Percentiles rank a stretch among this genome's conserved stretches.
phyloP scores from a whole-genome alignment of 2,888 invertebrate genomes.

The Polymixis flavicincta region DNA sequence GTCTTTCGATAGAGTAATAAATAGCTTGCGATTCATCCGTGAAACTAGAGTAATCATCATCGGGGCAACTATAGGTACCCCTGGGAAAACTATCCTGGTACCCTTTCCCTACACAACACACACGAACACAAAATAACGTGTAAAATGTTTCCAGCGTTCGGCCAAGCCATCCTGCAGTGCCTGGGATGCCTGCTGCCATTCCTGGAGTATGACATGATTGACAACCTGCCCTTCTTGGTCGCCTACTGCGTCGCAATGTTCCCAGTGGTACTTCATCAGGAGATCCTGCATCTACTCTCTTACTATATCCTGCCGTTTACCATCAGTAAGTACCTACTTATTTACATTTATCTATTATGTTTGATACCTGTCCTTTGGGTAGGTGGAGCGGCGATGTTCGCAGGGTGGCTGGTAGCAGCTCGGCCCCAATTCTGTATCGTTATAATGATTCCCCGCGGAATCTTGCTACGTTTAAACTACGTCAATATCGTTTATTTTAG shows the following conservation, averaged over 20 bases:
- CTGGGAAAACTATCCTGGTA: too few relatives aligned
- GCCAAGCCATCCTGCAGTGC: conserved; percentile 97
- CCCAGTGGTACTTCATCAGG: conserved; percentile 97
- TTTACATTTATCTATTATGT: background rate
- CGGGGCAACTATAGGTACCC: too few relatives aligned
- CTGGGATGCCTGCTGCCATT: conserved; percentile 98
- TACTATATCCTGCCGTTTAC: conserved; percentile 99
- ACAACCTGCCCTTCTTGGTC: conserved; percentile 98
- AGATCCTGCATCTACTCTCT: conserved; percentile 98
- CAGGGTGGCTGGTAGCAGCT: background rate
- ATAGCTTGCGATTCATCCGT: too few relatives aligned
- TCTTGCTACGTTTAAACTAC: too few relatives aligned
- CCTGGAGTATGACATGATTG: conserved; percentile 98
- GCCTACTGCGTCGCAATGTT: conserved; percentile 98
- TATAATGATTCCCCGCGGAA: too few relatives aligned
- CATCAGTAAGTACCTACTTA: conserved; percentile 92
- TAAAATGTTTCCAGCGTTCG: conserved; percentile 93
- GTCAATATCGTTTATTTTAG: too few relatives aligned
- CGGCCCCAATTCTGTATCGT: too few relatives aligned
- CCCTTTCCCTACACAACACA: background rate
- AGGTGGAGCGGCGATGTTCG: background rate
- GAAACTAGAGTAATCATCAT: too few relatives aligned
- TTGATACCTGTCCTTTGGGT: background rate
- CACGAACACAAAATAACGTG: background rate
- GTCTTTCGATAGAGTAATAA: too few relatives aligned